Conservation (phyloP, 2,888 invertebrate genomes). For the Psococerastis gibbosa region DNA sequence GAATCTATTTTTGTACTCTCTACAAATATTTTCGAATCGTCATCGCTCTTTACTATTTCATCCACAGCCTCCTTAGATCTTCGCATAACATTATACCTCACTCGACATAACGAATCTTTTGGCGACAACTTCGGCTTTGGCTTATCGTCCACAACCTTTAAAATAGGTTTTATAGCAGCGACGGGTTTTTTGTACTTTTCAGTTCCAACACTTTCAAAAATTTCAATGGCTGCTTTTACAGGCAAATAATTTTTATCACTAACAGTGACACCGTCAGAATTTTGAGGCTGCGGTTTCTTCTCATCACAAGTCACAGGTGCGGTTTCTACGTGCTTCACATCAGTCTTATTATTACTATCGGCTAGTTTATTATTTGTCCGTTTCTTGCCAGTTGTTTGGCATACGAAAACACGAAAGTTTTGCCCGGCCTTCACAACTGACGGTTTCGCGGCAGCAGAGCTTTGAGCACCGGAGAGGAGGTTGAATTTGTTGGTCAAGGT, state of each 20-base stretch:
- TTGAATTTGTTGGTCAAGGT: neutral
- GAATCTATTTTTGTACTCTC: no score
- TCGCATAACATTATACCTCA: neutral
- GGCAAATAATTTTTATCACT: neutral
- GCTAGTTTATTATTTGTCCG: neutral
- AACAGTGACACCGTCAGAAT: neutral
- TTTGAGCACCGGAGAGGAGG: neutral
- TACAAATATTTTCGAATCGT: no score
- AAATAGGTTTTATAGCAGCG: conserved; percentile 1
- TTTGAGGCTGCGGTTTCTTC: neutral
- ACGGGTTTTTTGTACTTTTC: neutral
- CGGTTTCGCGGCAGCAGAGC: neutral
- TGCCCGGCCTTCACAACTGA: neutral
- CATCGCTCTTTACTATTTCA: neutral
- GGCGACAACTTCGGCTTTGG: neutral
- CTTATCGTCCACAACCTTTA: neutral
- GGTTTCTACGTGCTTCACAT: neutral
- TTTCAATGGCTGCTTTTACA: neutral
- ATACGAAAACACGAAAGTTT: neutral
- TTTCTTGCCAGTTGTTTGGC: neutral
- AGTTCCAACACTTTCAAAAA: neutral
- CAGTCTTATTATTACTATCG: neutral
- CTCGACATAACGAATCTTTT: neutral
- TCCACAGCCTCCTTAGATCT: neutral
- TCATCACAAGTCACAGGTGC: neutral